Conservation (phyloP, 2,113 vertebrate genomes). For the Chauna torquata region DNA sequence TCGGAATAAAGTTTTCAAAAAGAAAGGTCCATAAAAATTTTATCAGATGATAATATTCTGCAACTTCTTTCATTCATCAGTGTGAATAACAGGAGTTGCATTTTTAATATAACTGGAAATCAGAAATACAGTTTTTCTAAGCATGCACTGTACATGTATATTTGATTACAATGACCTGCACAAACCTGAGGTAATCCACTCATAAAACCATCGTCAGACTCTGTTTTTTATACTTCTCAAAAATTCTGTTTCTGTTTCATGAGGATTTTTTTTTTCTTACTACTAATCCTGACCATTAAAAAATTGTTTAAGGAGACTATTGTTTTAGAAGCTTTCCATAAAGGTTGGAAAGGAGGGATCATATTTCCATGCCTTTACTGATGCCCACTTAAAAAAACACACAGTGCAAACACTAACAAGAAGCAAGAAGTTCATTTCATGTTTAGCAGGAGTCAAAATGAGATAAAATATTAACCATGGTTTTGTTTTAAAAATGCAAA, state of each 20-base stretch:
- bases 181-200: not conserved
- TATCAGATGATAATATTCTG: not conserved
- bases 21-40: not conserved
- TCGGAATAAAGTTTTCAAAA: not conserved
- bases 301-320: not conserved
- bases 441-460: not conserved
- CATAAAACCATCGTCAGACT: not conserved
- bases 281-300: not conserved
- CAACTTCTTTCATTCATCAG: not conserved
- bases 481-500: constrained; percentile 45
- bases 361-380: not conserved
- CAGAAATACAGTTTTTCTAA: not conserved
- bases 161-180: not conserved
- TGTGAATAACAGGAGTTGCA: not conserved
- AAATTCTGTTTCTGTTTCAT: not conserved
- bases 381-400: not conserved
- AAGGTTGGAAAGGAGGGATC: not conserved
- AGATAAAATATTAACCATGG: constrained; percentile 37
- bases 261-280: not conserved
- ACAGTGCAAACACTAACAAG: not conserved
- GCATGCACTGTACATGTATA: not conserved
- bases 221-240: not conserved
- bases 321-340: not conserved
- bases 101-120: not conserved
- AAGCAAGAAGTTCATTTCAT: not conserved